A percentile compares a stretch with the other conserved stretches of the same genome.
Conservation (phyloP, 2,113 vertebrate genomes). For the Entomyzon cyanotis region DNA sequence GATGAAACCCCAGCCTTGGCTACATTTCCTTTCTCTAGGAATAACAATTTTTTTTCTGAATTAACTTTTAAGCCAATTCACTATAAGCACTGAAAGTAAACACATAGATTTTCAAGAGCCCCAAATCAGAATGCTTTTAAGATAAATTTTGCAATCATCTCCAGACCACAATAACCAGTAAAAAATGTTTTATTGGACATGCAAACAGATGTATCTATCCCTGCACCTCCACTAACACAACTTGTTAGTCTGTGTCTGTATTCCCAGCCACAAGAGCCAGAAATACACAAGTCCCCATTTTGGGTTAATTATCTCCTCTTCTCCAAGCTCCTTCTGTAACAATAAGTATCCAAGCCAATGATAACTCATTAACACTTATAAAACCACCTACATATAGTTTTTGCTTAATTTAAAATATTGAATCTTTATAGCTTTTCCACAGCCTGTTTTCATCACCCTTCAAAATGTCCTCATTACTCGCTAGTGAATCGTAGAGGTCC, state of each 20-base stretch:
- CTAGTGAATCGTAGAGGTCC: background rate
- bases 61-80: background rate
- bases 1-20: background rate
- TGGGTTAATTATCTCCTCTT: background rate
- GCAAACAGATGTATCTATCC: background rate
- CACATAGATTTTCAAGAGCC: background rate
- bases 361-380: background rate
- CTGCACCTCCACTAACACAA: background rate
- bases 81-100: background rate
- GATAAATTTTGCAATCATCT: background rate
- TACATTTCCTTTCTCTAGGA: background rate
- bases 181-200: background rate
- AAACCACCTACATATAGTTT: background rate
- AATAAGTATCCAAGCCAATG: background rate
- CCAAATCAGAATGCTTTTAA: background rate
- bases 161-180: background rate
- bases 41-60: background rate
- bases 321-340: background rate
- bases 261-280: background rate
- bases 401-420: background rate
- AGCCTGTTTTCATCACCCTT: background rate
- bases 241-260: background rate
- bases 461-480: background rate
- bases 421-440: background rate
- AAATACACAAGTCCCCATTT: background rate